Evolutionary conservation across 2,113 vertebrate genomes (phyloP).

Genomic region (Anguilla japonica): DNA sequence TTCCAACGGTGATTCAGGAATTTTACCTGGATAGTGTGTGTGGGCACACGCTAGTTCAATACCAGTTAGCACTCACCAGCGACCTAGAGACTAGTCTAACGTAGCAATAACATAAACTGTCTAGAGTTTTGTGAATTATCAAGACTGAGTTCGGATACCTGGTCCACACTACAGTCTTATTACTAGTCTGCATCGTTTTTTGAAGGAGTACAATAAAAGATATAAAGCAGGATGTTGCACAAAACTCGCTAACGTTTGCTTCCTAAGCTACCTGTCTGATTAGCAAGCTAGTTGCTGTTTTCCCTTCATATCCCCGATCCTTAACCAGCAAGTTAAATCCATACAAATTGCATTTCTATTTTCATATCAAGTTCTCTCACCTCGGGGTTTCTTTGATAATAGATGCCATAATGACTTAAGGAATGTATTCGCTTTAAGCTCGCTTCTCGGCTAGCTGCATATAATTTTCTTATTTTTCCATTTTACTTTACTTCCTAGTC

Average conservation of each 20-base stretch:
- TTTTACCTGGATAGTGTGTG: no score
- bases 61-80: not conserved
- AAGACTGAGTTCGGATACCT: no score
- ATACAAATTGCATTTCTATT: not conserved
- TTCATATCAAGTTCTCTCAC: slow-evolving; percentile 46
- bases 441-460: not conserved
- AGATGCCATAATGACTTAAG: slow-evolving; percentile 58
- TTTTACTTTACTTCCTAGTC: slow-evolving; percentile 27
- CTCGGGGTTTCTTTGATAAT: slow-evolving; percentile 73
- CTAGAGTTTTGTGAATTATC: no score
- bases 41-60: not conserved
- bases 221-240: no score
- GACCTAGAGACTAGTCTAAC: not conserved
- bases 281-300: not conserved
- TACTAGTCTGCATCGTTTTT: no score
- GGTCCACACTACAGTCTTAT: no score
- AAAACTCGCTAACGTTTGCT: no score
- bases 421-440: not conserved
- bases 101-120: not conserved
- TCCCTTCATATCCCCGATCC: not conserved
- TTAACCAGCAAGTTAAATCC: not conserved
- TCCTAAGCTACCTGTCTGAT: no score
- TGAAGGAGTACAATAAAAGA: no score
- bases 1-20: no score
- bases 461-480: not conserved